phyloP scores from a whole-genome alignment of 1,140 invertebrate species.

The Zaprionus kolodkinae region DNA sequence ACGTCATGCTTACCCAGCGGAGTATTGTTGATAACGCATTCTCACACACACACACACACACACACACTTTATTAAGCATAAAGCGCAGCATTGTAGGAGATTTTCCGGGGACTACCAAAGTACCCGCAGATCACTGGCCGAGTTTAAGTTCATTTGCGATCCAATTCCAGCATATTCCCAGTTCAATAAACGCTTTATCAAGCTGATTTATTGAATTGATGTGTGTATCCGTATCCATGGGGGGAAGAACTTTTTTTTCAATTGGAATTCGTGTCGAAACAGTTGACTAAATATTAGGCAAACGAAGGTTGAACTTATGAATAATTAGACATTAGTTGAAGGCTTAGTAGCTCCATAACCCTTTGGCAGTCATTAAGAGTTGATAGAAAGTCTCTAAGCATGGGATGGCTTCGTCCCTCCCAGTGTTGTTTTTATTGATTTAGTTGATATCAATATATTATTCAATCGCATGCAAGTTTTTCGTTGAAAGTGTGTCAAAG shows the following conservation, averaged over 20 bases:
- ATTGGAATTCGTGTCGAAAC: constrained; percentile 3
- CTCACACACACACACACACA: constrained; percentile 6
- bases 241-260: neutral
- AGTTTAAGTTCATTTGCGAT: constrained; percentile 10
- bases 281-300: constrained; percentile 2
- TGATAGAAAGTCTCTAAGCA: neutral
- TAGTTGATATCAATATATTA: neutral
- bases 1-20: constrained; percentile 28
- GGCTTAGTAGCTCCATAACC: neutral
- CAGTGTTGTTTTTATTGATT: neutral
- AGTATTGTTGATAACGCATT: constrained; percentile 33
- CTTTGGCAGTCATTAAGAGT: constrained; percentile 4
- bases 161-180: constrained; percentile 7
- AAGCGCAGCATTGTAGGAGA: constrained; percentile 14
- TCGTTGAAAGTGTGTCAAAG: neutral
- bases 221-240: neutral
- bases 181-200: constrained; percentile 55
- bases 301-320: neutral
- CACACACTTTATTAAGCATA: constrained; percentile 14
- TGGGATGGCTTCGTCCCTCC: neutral
- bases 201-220: constrained; percentile 25
- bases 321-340: neutral
- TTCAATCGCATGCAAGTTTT: constrained; percentile 1
- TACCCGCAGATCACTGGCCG: neutral
- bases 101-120: no score